phyloP scores from a whole-genome alignment of 2,113 vertebrate genomes.

The Sorex fumeus region DNA sequence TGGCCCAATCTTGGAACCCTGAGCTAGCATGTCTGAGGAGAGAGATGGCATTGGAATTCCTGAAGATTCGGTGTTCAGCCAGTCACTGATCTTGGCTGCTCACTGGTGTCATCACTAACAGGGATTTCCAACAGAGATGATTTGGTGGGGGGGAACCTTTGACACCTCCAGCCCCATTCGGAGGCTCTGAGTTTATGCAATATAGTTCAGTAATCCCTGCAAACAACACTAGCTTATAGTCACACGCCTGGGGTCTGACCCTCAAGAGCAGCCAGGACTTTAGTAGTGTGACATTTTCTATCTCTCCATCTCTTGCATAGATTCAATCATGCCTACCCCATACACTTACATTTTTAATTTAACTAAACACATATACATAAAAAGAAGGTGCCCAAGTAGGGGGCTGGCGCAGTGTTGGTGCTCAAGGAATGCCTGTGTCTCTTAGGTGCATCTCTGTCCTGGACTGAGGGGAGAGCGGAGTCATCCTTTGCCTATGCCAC shows the following conservation, averaged over 20 bases:
- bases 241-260: neutral
- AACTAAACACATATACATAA: neutral
- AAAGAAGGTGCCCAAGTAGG: neutral
- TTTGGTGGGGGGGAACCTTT: neutral
- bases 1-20: neutral
- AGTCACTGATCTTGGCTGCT: neutral
- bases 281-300: neutral
- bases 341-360: neutral
- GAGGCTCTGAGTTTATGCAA: neutral
- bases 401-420: neutral
- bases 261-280: neutral
- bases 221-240: neutral
- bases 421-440: conserved; percentile 12
- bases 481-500: conserved; percentile 43
- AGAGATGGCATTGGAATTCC: neutral
- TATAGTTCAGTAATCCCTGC: accelerated
- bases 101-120: neutral
- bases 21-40: neutral
- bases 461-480: conserved; percentile 44
- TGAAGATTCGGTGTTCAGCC: neutral
- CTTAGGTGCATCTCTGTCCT: neutral
- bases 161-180: neutral
- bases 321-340: neutral
- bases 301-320: neutral
- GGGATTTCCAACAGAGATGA: neutral